A percentile compares a stretch with the other conserved stretches of the same genome.
Evolutionary conservation across 2,113 vertebrate genomes (phyloP).

Genomic region (Lophius piscatorius): DNA sequence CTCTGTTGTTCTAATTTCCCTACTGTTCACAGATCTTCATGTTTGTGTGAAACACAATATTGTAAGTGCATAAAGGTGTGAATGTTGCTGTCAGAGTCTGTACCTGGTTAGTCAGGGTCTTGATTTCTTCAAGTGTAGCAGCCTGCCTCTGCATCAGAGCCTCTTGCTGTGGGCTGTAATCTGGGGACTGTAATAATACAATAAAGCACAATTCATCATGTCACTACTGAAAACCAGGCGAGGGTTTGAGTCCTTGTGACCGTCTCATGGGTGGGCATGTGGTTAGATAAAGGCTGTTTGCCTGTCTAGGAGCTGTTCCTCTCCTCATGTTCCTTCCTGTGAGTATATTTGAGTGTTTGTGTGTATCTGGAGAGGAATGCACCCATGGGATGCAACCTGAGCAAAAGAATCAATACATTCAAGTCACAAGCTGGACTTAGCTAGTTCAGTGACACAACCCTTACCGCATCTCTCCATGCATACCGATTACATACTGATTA

Average conservation of each 20-base stretch:
- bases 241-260: background rate
- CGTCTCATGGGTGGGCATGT: slow-evolving; percentile 17
- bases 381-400: slow-evolving; percentile 66
- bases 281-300: slow-evolving; percentile 32
- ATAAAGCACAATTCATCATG: slow-evolving; percentile 25
- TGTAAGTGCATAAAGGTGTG: no score
- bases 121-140: slow-evolving; percentile 86
- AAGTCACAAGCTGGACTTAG: slow-evolving; percentile 53
- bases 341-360: slow-evolving; percentile 18
- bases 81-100: background rate
- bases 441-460: slow-evolving; percentile 31
- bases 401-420: slow-evolving; percentile 59
- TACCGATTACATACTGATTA: slow-evolving; percentile 49
- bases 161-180: slow-evolving; percentile 80
- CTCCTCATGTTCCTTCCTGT: slow-evolving; percentile 44
- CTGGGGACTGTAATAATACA: slow-evolving; percentile 78
- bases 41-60: no score
- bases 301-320: slow-evolving; percentile 35
- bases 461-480: slow-evolving; percentile 20
- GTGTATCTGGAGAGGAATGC: slow-evolving; percentile 24
- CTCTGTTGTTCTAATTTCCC: no score
- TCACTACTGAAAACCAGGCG: slow-evolving; percentile 13
- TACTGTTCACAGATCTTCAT: no score
- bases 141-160: slow-evolving; percentile 89
- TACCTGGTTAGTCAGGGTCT: slow-evolving; percentile 87